Evolutionary conservation across 2,113 vertebrate genomes (phyloP), one percentile per base, ranked within the genome.

Genomic region (Cairina moschata): DNA sequence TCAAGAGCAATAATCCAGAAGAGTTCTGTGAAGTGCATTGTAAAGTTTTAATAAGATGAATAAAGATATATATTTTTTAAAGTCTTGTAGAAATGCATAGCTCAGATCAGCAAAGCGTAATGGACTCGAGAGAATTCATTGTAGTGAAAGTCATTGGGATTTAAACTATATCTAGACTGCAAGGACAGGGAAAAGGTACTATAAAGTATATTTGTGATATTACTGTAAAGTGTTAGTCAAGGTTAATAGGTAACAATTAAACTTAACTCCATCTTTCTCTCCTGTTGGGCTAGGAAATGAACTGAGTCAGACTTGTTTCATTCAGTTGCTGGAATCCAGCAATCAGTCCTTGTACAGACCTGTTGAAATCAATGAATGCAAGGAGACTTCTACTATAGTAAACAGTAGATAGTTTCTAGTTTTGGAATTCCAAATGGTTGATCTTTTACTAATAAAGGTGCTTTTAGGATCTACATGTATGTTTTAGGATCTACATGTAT

Each of bases 191-290:
- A 83, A 73, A 93, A 91, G 13, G 26, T 46, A 48, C 38, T 78
- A 23, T 50, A 91, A 86, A 11, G 11, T 36, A 18, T 68, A 92
- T 73, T 87, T 89, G 34, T 87, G 54, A 84, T 89, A 93, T 86
- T 68, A 29, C 42, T 86, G 22, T 68, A 54, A 89, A 82, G 15
- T 73, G 38, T 82, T 91, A 91, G 36, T 84, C 80, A 86, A 93
- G 52, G 73, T 93, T 86, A 94, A 93, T 67, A 84, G 60, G 28
- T 72, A 92, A 75, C 73, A 78, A 77, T 81, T 92, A 86, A 90
- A 50, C 25, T 63, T 83, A 63, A 63, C n/a, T 74, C 36, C 69
- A 68, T 83, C 62, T 68, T 86, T 92, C 73, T 86, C 23, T 38
- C 48, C 25, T 80, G 32, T 22, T 94, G 66, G n/a, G 82, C 44